Conservation (phyloP, 92 coral and sea anemone species). For the Porites rus region DNA sequence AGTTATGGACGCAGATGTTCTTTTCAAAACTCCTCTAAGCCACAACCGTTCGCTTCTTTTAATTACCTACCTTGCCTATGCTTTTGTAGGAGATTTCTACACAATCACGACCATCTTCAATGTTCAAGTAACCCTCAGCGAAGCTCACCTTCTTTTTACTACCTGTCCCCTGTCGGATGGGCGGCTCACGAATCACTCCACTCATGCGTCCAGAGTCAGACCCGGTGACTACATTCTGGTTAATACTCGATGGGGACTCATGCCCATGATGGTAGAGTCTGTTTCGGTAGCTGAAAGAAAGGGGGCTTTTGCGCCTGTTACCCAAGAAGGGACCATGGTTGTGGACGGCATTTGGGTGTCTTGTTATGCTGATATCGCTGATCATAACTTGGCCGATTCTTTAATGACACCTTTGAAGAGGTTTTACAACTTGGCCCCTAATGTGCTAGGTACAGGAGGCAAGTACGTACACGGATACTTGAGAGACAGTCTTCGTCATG, state of each 20-base stretch:
- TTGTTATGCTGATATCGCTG: conserved; percentile 85
- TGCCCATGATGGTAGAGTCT: conserved; percentile 52
- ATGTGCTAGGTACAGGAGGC: conserved; percentile 74
- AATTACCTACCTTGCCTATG: background rate
- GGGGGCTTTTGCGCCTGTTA: conserved; percentile 95
- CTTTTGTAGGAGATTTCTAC: conserved; percentile 56
- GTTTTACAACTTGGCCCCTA: conserved; percentile 80
- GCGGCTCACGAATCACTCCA: conserved; percentile 28
- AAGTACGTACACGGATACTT: conserved; percentile 74
- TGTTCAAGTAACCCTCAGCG: conserved; percentile 62
- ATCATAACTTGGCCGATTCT: conserved; percentile 81
- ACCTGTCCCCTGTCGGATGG: conserved; percentile 10
- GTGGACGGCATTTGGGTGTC: conserved; percentile 85
- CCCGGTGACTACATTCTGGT: conserved; percentile 73
- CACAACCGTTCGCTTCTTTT: too few relatives aligned
- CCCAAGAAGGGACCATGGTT: conserved; percentile 81
- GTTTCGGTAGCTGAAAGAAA: conserved; percentile 51
- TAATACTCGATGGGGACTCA: conserved; percentile 43
- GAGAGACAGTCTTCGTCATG: conserved; percentile 68
- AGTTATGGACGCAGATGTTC: too few relatives aligned
- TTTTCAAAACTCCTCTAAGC: too few relatives aligned
- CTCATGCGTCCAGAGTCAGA: conserved; percentile 66
- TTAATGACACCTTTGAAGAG: conserved; percentile 82
- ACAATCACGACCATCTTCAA: conserved; percentile 67
- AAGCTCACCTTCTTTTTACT: conserved; percentile 77